Evolutionary conservation across 2,797 vertebrate genomes (phyloP).

Genomic region (Hippopotamyrus pictus): DNA sequence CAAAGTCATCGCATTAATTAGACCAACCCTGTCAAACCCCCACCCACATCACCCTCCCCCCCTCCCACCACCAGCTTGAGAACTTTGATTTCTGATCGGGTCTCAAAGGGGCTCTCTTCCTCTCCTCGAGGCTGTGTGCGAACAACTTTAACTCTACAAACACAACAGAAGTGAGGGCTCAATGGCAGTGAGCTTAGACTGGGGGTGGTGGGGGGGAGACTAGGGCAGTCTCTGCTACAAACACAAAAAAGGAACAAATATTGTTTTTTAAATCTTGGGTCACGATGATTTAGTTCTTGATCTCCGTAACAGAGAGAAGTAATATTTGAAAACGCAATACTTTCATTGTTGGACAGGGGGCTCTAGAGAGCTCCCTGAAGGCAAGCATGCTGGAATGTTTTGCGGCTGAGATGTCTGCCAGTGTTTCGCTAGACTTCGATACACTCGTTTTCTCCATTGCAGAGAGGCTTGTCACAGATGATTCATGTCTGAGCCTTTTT

Average conservation of each 20-base stretch:
- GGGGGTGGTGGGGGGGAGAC: background rate
- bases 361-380: background rate
- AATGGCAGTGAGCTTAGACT: background rate
- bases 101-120: background rate
- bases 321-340: background rate
- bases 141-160: too few relatives aligned
- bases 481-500: background rate
- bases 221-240: background rate
- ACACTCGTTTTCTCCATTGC: background rate
- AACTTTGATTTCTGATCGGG: background rate
- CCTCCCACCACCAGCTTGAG: background rate
- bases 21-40: background rate
- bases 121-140: background rate
- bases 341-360: conserved; percentile 1
- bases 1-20: background rate
- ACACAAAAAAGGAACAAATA: background rate
- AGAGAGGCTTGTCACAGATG: background rate
- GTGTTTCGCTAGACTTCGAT: background rate
- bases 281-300: background rate
- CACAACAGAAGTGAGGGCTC: background rate
- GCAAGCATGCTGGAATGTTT: background rate
- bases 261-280: background rate
- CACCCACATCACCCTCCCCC: background rate
- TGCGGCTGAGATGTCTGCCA: background rate
- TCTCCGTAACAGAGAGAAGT: background rate